A percentile compares a stretch with the other conserved stretches of the same genome.
Evolutionary conservation across 2,888 invertebrate genomes (phyloP).

Genomic region (Volucella inanis): DNA sequence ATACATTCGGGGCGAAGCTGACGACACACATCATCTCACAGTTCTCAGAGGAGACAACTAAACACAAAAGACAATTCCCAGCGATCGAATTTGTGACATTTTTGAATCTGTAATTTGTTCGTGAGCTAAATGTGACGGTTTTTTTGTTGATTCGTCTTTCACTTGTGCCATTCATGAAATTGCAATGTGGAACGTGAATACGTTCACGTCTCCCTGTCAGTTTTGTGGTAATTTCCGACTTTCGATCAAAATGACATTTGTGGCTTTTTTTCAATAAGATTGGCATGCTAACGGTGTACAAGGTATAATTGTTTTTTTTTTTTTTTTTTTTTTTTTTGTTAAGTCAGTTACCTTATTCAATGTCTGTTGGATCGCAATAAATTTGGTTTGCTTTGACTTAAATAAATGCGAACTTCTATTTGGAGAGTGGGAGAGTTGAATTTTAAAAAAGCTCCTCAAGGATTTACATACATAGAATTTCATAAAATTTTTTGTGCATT

Average conservation of each 20-base stretch:
- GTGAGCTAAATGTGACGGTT: constrained; percentile 5
- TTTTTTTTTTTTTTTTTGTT: not conserved
- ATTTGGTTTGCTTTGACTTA: constrained; percentile 14
- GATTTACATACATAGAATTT: no score
- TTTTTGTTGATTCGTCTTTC: not conserved
- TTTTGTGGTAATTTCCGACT: constrained; percentile 35
- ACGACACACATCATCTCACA: constrained; percentile 1
- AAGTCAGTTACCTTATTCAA: constrained; percentile 38
- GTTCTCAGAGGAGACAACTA: constrained; percentile 1
- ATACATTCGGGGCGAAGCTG: constrained; percentile 28
- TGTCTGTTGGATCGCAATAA: constrained; percentile 21
- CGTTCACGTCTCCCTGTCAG: constrained; percentile 37
- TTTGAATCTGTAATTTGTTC: constrained; percentile 15
- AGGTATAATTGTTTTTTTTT: not conserved
- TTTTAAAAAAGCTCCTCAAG: constrained; percentile 3
- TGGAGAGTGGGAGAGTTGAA: constrained; percentile 6
- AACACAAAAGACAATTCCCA: constrained; percentile 17
- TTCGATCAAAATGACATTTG: constrained; percentile 18
- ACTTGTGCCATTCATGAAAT: constrained; percentile 53
- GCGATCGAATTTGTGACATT: constrained; percentile 53
- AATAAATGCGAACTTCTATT: constrained; percentile 27
- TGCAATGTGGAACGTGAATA: constrained; percentile 27
- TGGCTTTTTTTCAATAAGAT: not conserved
- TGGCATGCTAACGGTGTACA: constrained; percentile 39
- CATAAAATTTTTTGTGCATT: no score